Evolutionary conservation across 2,113 vertebrate species (phyloP).

Genomic region (Aphyosemion australe): DNA sequence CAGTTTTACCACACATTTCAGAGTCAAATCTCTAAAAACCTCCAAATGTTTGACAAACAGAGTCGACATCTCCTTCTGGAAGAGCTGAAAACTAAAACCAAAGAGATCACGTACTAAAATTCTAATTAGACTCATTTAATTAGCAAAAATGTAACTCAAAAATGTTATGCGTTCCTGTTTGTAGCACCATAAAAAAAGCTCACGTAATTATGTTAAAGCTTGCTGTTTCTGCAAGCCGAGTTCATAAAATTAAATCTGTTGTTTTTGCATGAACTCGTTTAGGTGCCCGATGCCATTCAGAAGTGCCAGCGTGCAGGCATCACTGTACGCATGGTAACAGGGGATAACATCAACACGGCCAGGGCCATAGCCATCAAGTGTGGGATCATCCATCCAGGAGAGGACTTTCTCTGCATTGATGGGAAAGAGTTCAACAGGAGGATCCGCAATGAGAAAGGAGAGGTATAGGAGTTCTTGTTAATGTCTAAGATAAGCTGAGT

Average conservation of each 20-base stretch:
- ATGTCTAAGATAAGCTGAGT: background rate
- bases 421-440: conserved; percentile 98
- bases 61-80: conserved; percentile 1
- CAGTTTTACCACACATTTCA: background rate
- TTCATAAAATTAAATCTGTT: background rate
- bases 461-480: conserved; percentile 76
- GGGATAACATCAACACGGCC: conserved; percentile 98
- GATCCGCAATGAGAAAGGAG: conserved; percentile 97
- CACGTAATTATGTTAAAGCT: background rate
- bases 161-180: background rate
- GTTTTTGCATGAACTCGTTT: conserved; percentile 1
- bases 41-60: conserved; percentile 3
- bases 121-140: background rate
- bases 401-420: conserved; percentile 97
- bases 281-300: conserved; percentile 96
- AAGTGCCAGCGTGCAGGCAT: conserved; percentile 97
- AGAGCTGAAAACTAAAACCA: conserved; percentile 10
- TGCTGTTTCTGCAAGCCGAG: background rate
- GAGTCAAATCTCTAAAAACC: conserved; percentile 2
- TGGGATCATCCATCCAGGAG: conserved; percentile 95
- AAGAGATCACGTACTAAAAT: background rate
- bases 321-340: conserved; percentile 98
- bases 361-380: conserved; percentile 98
- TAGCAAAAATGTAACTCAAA: background rate
- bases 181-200: background rate